These are phyloP conservation scores for Cryptoprocta ferox DNA, from an alignment of 2,797 vertebrate species.

Conservation along the genomic window DNA sequence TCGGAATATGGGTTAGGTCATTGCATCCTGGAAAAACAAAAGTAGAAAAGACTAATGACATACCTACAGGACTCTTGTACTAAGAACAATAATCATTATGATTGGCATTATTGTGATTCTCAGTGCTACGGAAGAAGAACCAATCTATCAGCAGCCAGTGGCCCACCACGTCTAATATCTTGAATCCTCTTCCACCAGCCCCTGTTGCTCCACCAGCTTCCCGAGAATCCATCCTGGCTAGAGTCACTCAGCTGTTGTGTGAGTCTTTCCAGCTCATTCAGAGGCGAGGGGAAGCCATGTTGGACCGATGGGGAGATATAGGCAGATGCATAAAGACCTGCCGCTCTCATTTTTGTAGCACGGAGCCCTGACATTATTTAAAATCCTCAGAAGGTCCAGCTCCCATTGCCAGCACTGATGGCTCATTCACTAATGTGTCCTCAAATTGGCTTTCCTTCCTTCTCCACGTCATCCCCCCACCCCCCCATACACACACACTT, in stretches of 20 bases:
- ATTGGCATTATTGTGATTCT: not conserved
- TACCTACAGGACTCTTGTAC: too few relatives aligned
- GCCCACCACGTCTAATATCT: not conserved
- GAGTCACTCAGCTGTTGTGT: too few relatives aligned
- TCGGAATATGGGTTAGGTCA: not conserved
- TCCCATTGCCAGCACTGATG: not conserved
- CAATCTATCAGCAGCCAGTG: not conserved
- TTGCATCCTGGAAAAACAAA: not conserved
- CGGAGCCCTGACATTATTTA: not conserved
- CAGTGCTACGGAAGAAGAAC: not conserved
- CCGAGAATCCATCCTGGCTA: not conserved
- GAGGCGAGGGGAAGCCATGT: not conserved
- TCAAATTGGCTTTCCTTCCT: not conserved
- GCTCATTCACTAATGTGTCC: not conserved
- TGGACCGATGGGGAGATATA: fast-evolving
- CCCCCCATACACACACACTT: not conserved
- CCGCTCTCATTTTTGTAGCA: fast-evolving
- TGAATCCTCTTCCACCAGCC: not conserved
- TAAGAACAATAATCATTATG: not conserved
- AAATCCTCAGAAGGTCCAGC: not conserved
- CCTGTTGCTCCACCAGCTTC: not conserved
- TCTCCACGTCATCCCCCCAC: not conserved
- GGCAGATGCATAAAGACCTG: not conserved
- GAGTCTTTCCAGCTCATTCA: not conserved
- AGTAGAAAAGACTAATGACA: too few relatives aligned